Base-by-base conservation (phyloP, 2,888 invertebrate species). In the Hipparchia sbordonii region DNA sequence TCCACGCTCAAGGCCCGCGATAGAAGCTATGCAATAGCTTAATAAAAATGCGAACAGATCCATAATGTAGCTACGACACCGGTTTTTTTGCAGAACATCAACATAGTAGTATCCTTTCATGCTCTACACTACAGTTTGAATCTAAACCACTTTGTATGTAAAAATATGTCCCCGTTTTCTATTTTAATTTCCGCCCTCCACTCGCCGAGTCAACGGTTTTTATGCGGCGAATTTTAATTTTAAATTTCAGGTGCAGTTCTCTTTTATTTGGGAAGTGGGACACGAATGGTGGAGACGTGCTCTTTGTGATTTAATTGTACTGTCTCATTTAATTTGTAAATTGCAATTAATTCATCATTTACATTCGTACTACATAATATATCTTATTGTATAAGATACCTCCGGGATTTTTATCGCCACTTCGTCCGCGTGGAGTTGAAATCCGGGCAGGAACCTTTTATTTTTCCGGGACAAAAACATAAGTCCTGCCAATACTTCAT, bases 201-300 rank as follows among this genome's bases (percentile, higher is more conserved):
- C 7, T 6, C 23, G 23, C 9, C 46, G 23, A 13, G 51, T 57
- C 54, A 71, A 71, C 57, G 56, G 71, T 65, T 65, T 71, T 71
- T 71, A 51, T 71, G 70, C 71, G 51, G 65, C n/a, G 9, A 59
- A 71, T 71, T 71, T 71, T 71, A 71, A 71, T 71, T 71, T 71
- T 65, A 71, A 70, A 70, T 70, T 69, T 62, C 70, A 70, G 70
- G 63, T 63, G 70, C 70, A 62, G 56, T 51, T 54, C 69, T 69
- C 69, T 61, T 60, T 61, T 61, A 69, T 69, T 69, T 62, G 51
- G 60, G 48, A 69, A 69, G 60, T 60, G 7, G 52, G 54, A 60
- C 69, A 61, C 69, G 23, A 60, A 48, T 54, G 61, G 23, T 13
- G 8, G 8, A 52, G 56, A 39, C 51, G 13, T 65, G 39, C 8